Conservation (phyloP, 2,113 vertebrate species). For the Eptesicus fuscus region DNA sequence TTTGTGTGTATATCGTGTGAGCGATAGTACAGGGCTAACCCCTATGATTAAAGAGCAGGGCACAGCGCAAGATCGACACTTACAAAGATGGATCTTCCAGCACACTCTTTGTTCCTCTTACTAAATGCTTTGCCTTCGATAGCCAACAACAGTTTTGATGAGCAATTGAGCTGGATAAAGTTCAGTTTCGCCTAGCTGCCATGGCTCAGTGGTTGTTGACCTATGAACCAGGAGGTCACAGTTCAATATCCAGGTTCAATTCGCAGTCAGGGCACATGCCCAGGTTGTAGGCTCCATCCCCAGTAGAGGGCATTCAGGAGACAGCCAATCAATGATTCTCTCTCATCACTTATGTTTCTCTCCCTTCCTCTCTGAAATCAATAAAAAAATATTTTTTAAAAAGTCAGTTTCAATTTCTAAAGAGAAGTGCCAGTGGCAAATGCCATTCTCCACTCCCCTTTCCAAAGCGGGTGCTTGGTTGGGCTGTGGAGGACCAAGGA, state of each 20-base stretch:
- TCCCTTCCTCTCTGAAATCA: too few species aligned
- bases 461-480: background rate
- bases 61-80: background rate
- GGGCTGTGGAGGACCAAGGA: accelerated
- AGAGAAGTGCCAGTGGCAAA: background rate
- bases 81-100: background rate
- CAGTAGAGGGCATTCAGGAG: too few species aligned
- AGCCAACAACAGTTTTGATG: background rate
- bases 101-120: background rate
- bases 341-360: too few species aligned
- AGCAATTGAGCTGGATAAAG: background rate
- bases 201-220: too few species aligned
- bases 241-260: too few species aligned
- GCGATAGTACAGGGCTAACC: background rate
- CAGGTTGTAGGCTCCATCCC: too few species aligned
- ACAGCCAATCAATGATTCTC: too few species aligned
- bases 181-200: too few species aligned
- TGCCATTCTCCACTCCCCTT: background rate
- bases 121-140: background rate
- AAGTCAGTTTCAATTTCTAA: background rate
- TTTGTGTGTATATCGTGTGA: background rate
- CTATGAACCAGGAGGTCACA: too few species aligned
- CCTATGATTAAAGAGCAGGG: background rate
- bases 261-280: too few species aligned
- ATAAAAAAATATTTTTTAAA: too few species aligned